Evolutionary conservation across 2,888 invertebrate species (phyloP), one percentile per base, ranked within the genome.

Genomic region (Trissonchulus latispiculum): DNA sequence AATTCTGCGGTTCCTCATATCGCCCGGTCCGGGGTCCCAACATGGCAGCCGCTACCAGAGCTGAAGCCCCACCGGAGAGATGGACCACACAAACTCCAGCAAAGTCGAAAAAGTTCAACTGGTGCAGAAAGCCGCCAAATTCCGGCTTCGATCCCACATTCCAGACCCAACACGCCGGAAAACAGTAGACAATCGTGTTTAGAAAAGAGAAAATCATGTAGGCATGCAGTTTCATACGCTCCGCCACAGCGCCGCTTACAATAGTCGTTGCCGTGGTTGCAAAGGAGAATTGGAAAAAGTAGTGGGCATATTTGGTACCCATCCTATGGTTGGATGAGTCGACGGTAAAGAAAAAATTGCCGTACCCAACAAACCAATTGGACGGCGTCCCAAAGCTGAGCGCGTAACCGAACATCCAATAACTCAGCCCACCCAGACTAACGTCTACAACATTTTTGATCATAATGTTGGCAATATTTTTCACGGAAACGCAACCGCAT

Each of bases 401-500:
- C 0, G 92, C 93, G 83, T 91, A 95, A 0, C 94, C 94, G 82
- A 94, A 93, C 36, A 91, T 87, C 95, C 95, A 95, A 84, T 94
- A 95, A 0, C 92, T 92, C 15, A 64, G 83, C 75, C 92, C 94
- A 1, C 94, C 93, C n/a, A 94, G 87, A 0, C 92, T 90, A 71
- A 95, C 92, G 79, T 95, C 94, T 0, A 92, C 91, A 0, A 93
- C 89, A 80, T 94, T 95, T 84, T 94, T 95, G 91, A 95, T 92
- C 94, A 94, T 94, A 74, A 95, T 94, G 83, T 95, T 95, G 0
- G 93, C 93, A 86, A 95, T 94, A 82, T 95, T 95, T 85, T 94
- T 83, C 36, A 78, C 74, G 1, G 79, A 78, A 1, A 95, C 94
- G 79, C 91, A 92, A n/a, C n/a, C n/a, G n/a, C n/a, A n/a, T n/a